Evolutionary conservation across 1,140 invertebrate species (phyloP), one percentile per base, ranked within the genome.

Genomic region (Leptestheria dahalacensis): DNA sequence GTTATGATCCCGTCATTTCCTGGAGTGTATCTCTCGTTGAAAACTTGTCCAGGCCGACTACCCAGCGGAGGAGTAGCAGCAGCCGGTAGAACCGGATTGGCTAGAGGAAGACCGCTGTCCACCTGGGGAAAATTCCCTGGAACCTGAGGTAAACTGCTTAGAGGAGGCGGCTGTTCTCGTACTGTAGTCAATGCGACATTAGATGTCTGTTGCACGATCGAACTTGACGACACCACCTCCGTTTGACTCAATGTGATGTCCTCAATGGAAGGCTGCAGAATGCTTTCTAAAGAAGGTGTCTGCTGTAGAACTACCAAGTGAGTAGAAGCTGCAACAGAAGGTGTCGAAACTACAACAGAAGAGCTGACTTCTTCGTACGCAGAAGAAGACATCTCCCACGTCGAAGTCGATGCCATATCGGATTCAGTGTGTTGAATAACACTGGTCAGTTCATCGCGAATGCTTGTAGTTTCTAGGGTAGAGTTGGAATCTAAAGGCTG

Each of bases 1-100:
- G 48, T 46, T 11, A 48, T 59, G 20, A 60, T 60, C 21, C 50
- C 58, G 51, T 60, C 58, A n/a, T 33, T 9, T 3, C 51, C 2
- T 33, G 58, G 2, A 28, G 24, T 18, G 28, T 60, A 60, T 33
- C 33, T 26, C 12, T 33, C 49, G 48, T 60, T 24, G 58, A 41
- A 52, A 18, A 55, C 53, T 55, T 55, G 53, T n/a, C 53, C 53
- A 4, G 48, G 29, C 23, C 48, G 26, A 0, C 25, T 11, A 15
- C 26, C 25, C 2, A 55, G 53, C 12, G 53, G 53, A 3, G 53
- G 53, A 41, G 53, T 55, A 25, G 11, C 24, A 29, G 28, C 12
- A 29, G 33, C 23, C 23, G 3, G 26, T n/a, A 18, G 52, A 29
- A 41, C 53, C 15, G 9, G 26, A 12, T n/a, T n/a, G n/a, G n/a